Evolutionary conservation across 2,113 vertebrate species (phyloP).

Genomic region (Hippocampus abdominalis): DNA sequence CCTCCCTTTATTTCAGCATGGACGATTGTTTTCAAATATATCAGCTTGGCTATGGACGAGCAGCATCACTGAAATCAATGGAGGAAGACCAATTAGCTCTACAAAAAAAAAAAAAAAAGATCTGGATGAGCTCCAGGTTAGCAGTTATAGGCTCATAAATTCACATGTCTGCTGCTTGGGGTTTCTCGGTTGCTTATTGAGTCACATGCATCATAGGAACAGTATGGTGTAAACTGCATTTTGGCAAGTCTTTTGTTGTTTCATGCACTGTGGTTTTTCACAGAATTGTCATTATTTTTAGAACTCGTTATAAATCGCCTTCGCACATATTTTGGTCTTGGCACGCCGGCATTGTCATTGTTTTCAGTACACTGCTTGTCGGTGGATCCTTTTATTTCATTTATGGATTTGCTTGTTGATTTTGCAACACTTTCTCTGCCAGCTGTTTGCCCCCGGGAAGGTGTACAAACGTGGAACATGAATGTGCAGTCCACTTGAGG

Average conservation of each 20-base stretch:
- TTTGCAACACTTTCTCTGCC: too few relatives aligned
- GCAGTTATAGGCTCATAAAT: constrained; percentile 25
- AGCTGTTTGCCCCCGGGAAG: not conserved
- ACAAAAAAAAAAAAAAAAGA: constrained; percentile 40
- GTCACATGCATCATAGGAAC: not conserved
- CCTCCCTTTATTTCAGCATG: constrained; percentile 18
- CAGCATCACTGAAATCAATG: constrained; percentile 35
- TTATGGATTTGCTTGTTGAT: too few relatives aligned
- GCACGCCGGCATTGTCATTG: not conserved
- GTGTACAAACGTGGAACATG: not conserved
- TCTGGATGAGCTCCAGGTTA: constrained; percentile 35
- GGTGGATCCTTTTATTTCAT: too few relatives aligned
- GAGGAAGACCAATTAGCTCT: constrained; percentile 51
- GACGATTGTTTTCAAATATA: constrained; percentile 28
- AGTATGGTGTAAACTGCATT: not conserved
- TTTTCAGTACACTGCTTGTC: too few relatives aligned
- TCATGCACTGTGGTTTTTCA: constrained; percentile 6
- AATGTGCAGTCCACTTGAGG: not conserved
- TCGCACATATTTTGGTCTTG: constrained; percentile 11
- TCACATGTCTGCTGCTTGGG: constrained; percentile 16
- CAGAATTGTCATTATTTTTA: constrained; percentile 10
- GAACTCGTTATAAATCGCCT: constrained; percentile 10
- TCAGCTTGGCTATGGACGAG: constrained; percentile 42
- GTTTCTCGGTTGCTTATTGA: constrained; percentile 26
- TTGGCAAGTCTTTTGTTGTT: not conserved